A percentile compares a stretch with the other conserved stretches of the same genome.
phyloP scores from a whole-genome alignment of 2,888 invertebrate genomes.

The Unio delphinus region DNA sequence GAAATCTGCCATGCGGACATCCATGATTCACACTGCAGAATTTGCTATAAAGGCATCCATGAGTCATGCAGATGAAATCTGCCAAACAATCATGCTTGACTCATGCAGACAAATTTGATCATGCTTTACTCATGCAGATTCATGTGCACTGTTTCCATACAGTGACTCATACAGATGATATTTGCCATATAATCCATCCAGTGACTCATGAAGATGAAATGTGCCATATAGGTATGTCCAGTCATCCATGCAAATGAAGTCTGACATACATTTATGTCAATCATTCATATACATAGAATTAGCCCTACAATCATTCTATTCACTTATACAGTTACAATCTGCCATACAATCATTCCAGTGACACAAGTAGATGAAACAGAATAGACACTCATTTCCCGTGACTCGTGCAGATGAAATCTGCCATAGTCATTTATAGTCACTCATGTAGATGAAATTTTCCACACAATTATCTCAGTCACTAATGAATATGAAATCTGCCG shows the following conservation, averaged over 20 bases:
- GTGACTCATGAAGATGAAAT: not conserved
- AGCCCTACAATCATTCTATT: too few species aligned
- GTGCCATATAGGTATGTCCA: not conserved
- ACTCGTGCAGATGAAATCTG: not conserved
- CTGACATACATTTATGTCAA: too few species aligned
- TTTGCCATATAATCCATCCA: constrained; percentile 8
- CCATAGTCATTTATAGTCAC: not conserved
- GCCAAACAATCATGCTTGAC: too few species aligned
- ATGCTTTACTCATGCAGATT: too few species aligned
- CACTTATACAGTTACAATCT: constrained; percentile 5
- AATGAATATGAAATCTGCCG: constrained; percentile 9
- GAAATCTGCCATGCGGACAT: too few species aligned
- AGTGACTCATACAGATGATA: not conserved
- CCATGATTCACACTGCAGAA: too few species aligned
- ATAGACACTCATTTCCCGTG: not conserved
- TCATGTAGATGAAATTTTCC: not conserved
- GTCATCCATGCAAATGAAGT: not conserved
- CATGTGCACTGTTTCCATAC: too few species aligned
- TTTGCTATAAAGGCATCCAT: not conserved
- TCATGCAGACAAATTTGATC: too few species aligned
- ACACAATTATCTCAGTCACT: too few species aligned
- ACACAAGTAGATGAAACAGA: not conserved
- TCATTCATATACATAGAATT: not conserved
- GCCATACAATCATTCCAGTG: not conserved
- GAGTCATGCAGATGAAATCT: too few species aligned